Evolutionary conservation across 2,888 invertebrate genomes (phyloP).

Genomic region (Oscheius sp.): DNA sequence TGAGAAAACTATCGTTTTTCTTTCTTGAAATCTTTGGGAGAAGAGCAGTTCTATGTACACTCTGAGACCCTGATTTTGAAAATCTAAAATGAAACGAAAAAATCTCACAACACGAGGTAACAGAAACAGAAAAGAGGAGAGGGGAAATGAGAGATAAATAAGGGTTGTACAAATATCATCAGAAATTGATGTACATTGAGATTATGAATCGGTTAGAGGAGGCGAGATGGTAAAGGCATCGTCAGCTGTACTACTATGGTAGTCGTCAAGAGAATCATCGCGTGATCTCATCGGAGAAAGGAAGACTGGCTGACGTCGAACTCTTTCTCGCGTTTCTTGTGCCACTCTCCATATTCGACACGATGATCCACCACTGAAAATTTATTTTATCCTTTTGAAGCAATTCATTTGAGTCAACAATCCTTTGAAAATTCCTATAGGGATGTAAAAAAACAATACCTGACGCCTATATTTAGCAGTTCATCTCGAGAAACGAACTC

Average conservation of each 20-base stretch:
- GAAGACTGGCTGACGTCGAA: slow-evolving; percentile 41
- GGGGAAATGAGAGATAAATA: not conserved
- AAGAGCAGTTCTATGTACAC: slow-evolving; percentile 11
- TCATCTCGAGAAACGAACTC: slow-evolving; percentile 84
- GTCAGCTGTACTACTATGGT: slow-evolving; percentile 55
- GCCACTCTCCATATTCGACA: slow-evolving; percentile 68
- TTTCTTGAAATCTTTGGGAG: slow-evolving; percentile 17
- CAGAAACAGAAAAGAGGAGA: not conserved
- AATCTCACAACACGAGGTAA: slow-evolving; percentile 20
- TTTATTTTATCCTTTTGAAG: not conserved
- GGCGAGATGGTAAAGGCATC: slow-evolving; percentile 18
- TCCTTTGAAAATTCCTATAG: not conserved
- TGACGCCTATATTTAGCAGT: slow-evolving; percentile 81
- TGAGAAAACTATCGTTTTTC: no score
- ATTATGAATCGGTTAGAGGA: not conserved
- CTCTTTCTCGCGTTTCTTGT: slow-evolving; percentile 41
- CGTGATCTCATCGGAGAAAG: slow-evolving; percentile 51
- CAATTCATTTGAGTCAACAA: not conserved
- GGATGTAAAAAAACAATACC: slow-evolving; percentile 74
- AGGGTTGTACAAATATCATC: slow-evolving; percentile 3
- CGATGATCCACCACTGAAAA: slow-evolving; percentile 65
- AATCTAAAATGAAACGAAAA: not conserved
- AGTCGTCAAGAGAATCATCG: slow-evolving; percentile 56
- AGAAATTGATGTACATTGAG: not conserved
- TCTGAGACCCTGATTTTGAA: slow-evolving; percentile 16